Conservation (phyloP, 2,797 vertebrate species). For the Oophaga sylvatica region DNA sequence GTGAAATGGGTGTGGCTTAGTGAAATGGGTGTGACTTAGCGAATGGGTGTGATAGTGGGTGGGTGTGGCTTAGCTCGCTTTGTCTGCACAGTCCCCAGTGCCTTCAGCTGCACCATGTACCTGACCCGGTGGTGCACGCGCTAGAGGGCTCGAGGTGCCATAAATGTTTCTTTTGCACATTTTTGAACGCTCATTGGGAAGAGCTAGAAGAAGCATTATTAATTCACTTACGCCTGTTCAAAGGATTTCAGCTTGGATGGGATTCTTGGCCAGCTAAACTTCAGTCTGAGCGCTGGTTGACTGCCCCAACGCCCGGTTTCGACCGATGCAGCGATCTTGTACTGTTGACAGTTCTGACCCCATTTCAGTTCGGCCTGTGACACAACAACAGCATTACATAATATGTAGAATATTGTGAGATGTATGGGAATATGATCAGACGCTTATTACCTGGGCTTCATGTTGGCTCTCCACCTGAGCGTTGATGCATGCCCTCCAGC, state of each 20-base stretch:
- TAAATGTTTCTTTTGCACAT: background rate
- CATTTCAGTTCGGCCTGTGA: constrained; percentile 78
- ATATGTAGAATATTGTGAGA: background rate
- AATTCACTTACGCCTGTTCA: constrained; percentile 72
- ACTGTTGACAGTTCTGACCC: constrained; percentile 81
- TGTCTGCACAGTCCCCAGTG: too few species aligned
- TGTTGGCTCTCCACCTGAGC: constrained; percentile 76
- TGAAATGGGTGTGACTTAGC: background rate
- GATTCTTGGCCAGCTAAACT: constrained; percentile 77
- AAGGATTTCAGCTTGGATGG: constrained; percentile 67
- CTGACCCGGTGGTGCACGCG: background rate
- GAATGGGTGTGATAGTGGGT: background rate
- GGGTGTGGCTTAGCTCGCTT: too few species aligned
- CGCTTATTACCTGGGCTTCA: constrained; percentile 78
- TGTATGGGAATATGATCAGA: background rate
- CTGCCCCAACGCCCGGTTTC: constrained; percentile 78
- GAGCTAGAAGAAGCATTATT: background rate
- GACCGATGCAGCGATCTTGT: constrained; percentile 70
- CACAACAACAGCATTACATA: background rate
- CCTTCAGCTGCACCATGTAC: background rate
- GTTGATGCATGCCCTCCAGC: constrained; percentile 82
- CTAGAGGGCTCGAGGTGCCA: background rate
- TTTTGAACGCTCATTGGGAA: too few species aligned
- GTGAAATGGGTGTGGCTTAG: background rate
- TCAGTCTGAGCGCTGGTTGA: constrained; percentile 76